These are phyloP conservation scores for Phocoena sinus DNA, from an alignment of 2,113 vertebrate species.

Conservation along the genomic window DNA sequence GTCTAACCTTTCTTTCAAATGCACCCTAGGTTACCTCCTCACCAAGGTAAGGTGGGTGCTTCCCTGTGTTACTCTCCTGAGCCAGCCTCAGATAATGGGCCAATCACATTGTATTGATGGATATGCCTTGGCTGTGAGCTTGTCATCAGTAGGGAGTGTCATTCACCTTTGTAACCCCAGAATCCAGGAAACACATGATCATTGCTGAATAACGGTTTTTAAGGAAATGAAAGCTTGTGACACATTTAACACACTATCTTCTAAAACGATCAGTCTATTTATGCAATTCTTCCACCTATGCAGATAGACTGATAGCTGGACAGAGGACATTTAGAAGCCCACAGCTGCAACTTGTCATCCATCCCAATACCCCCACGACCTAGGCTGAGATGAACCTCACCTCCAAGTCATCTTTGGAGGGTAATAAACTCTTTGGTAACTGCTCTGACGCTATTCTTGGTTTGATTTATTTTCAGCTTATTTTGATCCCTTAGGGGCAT, in stretches of 20 bases:
- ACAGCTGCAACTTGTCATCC: neutral
- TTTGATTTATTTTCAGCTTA: neutral
- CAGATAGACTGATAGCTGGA: neutral
- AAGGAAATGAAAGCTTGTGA: neutral
- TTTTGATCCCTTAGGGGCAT: neutral
- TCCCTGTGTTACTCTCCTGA: neutral
- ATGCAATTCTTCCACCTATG: neutral
- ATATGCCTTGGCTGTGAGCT: neutral
- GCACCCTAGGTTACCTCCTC: neutral
- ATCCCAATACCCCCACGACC: accelerated
- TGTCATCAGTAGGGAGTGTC: neutral
- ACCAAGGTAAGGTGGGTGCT: neutral
- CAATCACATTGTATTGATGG: neutral
- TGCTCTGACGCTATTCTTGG: neutral
- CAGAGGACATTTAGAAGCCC: neutral
- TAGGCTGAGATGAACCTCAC: neutral
- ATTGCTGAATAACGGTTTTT: neutral
- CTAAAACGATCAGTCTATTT: neutral
- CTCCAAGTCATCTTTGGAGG: neutral
- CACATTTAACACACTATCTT: neutral
- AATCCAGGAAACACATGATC: neutral
- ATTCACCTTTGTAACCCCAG: neutral
- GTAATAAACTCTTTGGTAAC: neutral
- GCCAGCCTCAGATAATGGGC: neutral
- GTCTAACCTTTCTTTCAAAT: neutral